Conservation (phyloP, 1,140 invertebrate genomes). For the Pseudomyrmex concolor region DNA sequence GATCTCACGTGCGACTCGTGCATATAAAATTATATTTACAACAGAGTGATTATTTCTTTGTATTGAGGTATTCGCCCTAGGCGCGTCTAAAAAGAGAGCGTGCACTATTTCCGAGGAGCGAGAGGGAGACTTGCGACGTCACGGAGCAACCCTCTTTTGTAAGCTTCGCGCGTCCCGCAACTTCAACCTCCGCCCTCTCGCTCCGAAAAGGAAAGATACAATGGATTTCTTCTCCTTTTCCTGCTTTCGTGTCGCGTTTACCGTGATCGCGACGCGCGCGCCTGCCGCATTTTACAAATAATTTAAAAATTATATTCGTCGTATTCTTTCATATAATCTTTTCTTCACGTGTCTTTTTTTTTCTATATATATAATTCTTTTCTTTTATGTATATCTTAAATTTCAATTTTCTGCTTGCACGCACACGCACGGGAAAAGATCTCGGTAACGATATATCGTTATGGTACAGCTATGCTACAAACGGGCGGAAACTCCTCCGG, state of each 20-base stretch:
- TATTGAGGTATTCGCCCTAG: slow-evolving; percentile 78
- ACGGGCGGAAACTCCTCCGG: slow-evolving; percentile 42
- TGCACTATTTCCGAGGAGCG: slow-evolving; percentile 63
- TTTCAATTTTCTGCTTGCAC: slow-evolving; percentile 38
- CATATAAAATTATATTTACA: slow-evolving; percentile 81
- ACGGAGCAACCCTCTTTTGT: background rate
- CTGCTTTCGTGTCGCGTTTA: background rate
- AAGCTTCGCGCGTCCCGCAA: background rate
- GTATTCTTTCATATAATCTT: slow-evolving; percentile 61
- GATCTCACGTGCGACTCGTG: slow-evolving; percentile 46
- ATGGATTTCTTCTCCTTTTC: slow-evolving; percentile 35
- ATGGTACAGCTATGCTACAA: slow-evolving; percentile 78
- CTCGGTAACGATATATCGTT: slow-evolving; percentile 76
- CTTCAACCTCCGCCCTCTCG: slow-evolving; percentile 1
- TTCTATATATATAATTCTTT: slow-evolving; percentile 43
- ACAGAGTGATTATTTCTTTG: slow-evolving; percentile 75
- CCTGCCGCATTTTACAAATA: slow-evolving; percentile 66
- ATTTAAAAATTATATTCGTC: slow-evolving; percentile 74
- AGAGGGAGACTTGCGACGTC: slow-evolving; percentile 50
- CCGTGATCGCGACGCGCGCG: slow-evolving; percentile 22
- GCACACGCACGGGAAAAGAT: slow-evolving; percentile 53
- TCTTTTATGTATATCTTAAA: slow-evolving; percentile 56
- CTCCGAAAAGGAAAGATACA: slow-evolving; percentile 52
- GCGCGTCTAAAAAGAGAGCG: slow-evolving; percentile 71
- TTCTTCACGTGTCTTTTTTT: slow-evolving; percentile 8